Percentiles rank a stretch among this genome's conserved stretches.
These are phyloP conservation scores for roundworm (Caenorhabditis elegans) DNA, from an alignment of 1,140 invertebrate species.

Conservation along the genomic window WBcel235 BX284604.4:171001-171500, in stretches of 20 bases:
- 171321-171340: background rate
- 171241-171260: background rate
- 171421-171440: too few relatives aligned
- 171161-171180: background rate
- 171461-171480: too few relatives aligned
- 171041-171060: background rate
- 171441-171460: too few relatives aligned
- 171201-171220: background rate
- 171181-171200: conserved; percentile 31
- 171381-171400: background rate
- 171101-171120: conserved; percentile 13
- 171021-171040: background rate
- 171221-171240: background rate
- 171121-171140: conserved; percentile 12
- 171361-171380: background rate
- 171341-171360: background rate
- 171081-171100: background rate
- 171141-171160: background rate
- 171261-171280: conserved; percentile 9
- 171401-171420: background rate
- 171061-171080: background rate
- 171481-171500: too few relatives aligned
- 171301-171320: background rate
- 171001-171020: background rate
- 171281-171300: conserved; percentile 5